Conservation (phyloP, 2,797 vertebrate genomes). For the Chlorospingus semifuscus region DNA sequence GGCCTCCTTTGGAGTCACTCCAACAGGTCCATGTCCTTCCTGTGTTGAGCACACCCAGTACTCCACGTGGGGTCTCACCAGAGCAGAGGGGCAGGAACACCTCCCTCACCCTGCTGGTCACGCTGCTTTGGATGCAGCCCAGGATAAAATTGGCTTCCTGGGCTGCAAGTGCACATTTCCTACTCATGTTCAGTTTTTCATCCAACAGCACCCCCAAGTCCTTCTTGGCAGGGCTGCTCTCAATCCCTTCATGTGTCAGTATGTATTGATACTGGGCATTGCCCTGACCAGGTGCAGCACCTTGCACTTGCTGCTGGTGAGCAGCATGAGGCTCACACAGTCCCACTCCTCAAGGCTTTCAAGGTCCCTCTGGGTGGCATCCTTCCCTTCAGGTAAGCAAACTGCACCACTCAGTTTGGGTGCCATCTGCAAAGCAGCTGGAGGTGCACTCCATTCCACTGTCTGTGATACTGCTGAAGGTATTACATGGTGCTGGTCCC, state of each 20-base stretch:
- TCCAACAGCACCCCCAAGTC: not conserved
- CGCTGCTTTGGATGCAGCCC: not conserved
- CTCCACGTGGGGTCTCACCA: not conserved
- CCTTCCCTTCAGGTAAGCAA: not conserved
- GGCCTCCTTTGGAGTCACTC: not conserved
- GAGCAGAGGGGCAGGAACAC: not conserved
- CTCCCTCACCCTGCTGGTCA: not conserved
- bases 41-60: not conserved
- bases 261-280: not conserved
- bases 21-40: not conserved
- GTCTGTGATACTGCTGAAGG: not conserved
- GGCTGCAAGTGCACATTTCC: accelerated
- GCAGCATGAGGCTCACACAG: not conserved
- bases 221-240: not conserved
- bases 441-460: not conserved
- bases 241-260: not conserved
- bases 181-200: not conserved
- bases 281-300: not conserved
- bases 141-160: not conserved
- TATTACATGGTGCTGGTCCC: not conserved
- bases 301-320: not conserved
- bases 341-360: not conserved
- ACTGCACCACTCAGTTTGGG: not conserved
- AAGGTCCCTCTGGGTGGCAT: not conserved
- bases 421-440: not conserved